Conservation (phyloP, 2,888 invertebrate species). For the Teinopalpus imperialis region DNA sequence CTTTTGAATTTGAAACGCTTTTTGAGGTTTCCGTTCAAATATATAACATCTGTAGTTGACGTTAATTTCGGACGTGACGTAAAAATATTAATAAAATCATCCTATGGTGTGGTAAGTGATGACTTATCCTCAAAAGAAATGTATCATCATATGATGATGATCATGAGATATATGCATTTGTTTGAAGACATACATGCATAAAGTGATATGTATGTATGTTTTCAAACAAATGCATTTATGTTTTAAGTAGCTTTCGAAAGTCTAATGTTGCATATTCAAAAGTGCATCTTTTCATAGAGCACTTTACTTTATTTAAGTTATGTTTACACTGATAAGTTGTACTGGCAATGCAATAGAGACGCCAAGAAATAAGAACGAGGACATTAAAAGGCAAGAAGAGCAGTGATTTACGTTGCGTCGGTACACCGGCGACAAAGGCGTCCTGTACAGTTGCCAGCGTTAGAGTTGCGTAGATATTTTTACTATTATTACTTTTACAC, state of each 20-base stretch:
- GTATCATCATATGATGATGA: no score
- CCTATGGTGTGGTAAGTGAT: no score
- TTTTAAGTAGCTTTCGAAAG: no score
- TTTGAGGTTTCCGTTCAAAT: no score
- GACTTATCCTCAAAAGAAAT: no score
- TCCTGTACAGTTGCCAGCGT: conserved; percentile 38
- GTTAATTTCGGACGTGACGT: no score
- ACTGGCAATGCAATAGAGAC: conserved; percentile 37
- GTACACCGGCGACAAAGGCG: conserved; percentile 35
- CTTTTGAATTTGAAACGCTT: conserved; percentile 36
- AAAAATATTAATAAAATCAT: no score
- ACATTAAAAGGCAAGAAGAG: conserved; percentile 49
- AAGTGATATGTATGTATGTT: no score
- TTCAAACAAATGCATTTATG: no score
- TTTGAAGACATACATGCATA: no score
- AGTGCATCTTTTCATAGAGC: conserved; percentile 26
- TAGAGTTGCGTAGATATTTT: conserved; percentile 39
- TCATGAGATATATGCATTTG: no score
- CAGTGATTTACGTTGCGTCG: conserved; percentile 50
- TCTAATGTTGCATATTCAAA: conserved; percentile 20
- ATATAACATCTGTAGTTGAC: no score
- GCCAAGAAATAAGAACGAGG: conserved; percentile 43
- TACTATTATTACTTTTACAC: conserved; percentile 34
- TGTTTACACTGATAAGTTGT: conserved; percentile 32
- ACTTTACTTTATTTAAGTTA: conserved; percentile 22